Evolutionary conservation across 2,797 vertebrate genomes (phyloP), one percentile per base, ranked within the genome.

Genomic region (Rhinogobio ventralis): DNA sequence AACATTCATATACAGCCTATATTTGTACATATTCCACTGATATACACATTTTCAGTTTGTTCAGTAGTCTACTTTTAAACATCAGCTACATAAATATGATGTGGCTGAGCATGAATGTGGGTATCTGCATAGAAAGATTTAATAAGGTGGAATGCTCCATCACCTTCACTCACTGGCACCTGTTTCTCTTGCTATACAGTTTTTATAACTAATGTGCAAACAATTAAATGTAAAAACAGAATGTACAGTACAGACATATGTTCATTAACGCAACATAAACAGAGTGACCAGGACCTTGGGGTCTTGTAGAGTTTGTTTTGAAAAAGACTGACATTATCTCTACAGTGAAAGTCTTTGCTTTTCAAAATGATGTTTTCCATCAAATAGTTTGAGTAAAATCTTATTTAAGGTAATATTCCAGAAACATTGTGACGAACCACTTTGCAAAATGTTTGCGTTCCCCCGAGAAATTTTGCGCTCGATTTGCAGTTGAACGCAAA

Each of bases 51-150:
- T 53, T 53, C 19, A 23, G 20, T 71, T 82, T 72, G 33, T 75
- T 85, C 69, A 83, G 7, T 76, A 51, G 67, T 79, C 28, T 82
- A 57, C 75, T 84, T 81, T 73, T 83, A 68, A 85, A 78, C 82
- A 72, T 49, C 36, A 42, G 36, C 6, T 46, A 53, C 51, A 53
- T 53, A 76, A 39, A 71, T 20, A 81, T 55, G 42, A 53, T 20
- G 25, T 57, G 60, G 46, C 55, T 53, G 28, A 75, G 17, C 60
- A 68, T 79, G 64, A 77, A 67, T 79, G 69, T 81, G 17, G n/a
- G 55, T 81, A 60, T 79, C 49, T 81, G 25, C 15, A 28, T 45
- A 66, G 19, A 36, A 14, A 75, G 20, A 2, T 42, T 86, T 60
- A 55, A 83, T 49, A 83, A 80, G 23, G 23, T 66, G 51, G 72